phyloP scores from a whole-genome alignment of 2,113 vertebrate genomes.

The Pantherophis guttatus region DNA sequence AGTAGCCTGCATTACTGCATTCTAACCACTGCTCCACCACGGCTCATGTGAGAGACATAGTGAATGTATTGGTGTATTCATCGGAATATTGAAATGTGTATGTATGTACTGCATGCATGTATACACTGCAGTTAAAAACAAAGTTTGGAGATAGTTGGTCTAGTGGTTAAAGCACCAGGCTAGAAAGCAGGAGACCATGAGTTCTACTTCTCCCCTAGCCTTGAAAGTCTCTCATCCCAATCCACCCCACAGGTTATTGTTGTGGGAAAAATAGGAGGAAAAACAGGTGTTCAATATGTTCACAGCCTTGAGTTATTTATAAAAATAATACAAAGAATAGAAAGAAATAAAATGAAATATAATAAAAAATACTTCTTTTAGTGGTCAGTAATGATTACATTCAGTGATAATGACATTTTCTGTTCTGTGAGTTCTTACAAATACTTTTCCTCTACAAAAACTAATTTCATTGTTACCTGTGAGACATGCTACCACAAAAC shows the following conservation, averaged over 20 bases:
- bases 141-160: not conserved
- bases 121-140: not conserved
- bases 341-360: not conserved
- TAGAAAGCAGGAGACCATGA: not conserved
- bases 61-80: not conserved
- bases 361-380: not conserved
- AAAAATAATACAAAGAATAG: not conserved
- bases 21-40: no score
- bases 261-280: not conserved
- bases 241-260: not conserved
- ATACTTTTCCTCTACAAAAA: not conserved
- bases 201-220: not conserved
- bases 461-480: not conserved
- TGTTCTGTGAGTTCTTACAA: not conserved
- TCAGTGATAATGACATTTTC: not conserved
- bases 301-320: not conserved
- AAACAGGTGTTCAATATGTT: not conserved
- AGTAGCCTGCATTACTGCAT: no score
- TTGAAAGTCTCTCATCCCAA: not conserved
- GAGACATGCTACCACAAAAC: not conserved
- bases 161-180: not conserved
- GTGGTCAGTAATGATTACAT: not conserved
- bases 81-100: not conserved
- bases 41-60: not conserved
- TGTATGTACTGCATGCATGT: not conserved